Evolutionary conservation across 2,113 vertebrate genomes (phyloP).

Genomic region (Pollachius pollachius): DNA sequence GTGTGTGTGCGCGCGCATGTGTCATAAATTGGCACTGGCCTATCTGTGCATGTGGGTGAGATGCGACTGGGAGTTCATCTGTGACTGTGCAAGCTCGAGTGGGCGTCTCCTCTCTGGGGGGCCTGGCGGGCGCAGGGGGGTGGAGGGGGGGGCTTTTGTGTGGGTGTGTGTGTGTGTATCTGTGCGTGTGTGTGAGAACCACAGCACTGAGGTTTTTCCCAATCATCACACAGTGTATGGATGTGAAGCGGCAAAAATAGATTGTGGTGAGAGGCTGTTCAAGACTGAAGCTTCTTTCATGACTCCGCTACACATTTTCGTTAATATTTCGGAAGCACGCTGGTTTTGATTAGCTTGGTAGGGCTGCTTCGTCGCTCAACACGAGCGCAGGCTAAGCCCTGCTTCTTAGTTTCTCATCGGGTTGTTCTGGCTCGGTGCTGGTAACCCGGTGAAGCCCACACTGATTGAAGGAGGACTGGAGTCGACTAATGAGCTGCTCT

Average conservation of each 20-base stretch:
- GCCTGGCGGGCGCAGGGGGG: conserved; percentile 5
- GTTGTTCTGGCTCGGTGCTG: conserved; percentile 61
- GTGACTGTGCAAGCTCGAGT: conserved; percentile 33
- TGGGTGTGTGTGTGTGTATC: background rate
- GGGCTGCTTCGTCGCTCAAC: conserved; percentile 33
- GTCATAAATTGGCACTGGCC: conserved; percentile 31
- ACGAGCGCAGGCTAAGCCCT: conserved; percentile 43
- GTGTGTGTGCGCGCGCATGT: conserved; percentile 1
- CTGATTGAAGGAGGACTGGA: conserved; percentile 56
- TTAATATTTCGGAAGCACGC: conserved; percentile 61
- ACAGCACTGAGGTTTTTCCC: conserved; percentile 44
- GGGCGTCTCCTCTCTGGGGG: conserved; percentile 50
- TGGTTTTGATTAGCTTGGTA: conserved; percentile 68
- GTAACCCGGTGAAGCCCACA: conserved; percentile 64
- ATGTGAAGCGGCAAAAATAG: conserved; percentile 67
- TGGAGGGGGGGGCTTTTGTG: background rate
- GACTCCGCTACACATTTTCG: conserved; percentile 68
- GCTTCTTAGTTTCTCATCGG: conserved; percentile 57
- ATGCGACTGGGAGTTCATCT: conserved; percentile 25
- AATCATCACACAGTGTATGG: conserved; percentile 66
- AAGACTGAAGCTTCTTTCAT: conserved; percentile 62
- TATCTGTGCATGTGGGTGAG: conserved; percentile 27
- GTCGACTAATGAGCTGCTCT: conserved; percentile 69
- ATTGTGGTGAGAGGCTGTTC: conserved; percentile 57
- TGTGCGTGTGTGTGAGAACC: conserved; percentile 14